Evolutionary conservation across 2,888 invertebrate genomes (phyloP), one percentile per base, ranked within the genome.

Genomic region (Scrobipalpa atriplicella): DNA sequence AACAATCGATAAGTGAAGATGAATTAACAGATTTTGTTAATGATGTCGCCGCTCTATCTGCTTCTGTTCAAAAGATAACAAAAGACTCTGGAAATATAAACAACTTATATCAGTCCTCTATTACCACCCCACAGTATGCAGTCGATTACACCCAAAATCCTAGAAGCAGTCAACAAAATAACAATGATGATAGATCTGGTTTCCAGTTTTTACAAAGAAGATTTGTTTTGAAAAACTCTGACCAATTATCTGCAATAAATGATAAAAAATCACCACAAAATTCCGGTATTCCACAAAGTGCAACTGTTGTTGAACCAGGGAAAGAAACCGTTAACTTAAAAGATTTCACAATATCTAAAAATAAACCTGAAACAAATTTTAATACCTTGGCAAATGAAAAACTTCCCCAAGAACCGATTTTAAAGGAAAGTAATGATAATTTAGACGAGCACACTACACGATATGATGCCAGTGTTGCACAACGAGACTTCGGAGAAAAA

Each of bases 1-100:
- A 16, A 18, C 16, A 19, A 10, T 18, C n/a, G 38, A 8, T 47
- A 2, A 63, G 52, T 38, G 63, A 51, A 10, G 47, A 52, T 38
- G 63, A 63, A 13, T 21, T 63, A 18, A 38, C 52, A 16, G 63
- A 63, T n/a, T 38, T 58, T 36, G 58, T n/a, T 16, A 58, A n/a
- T 16, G 58, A 58, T 16, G 58, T 58, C 8, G 29, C 3, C 38
- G 5, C n/a, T 13, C n/a, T 38, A 16, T 58, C 58, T 38, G 8
- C 36, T 6, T 58, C 58, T 11, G 29, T 58, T 16, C 36, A 38
- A 16, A 58, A 58, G 16, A 58, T 58, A 19, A 21, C 54, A 13
- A 56, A 56, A n/a, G 47, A 47, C n/a, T 47, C 47, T 47, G 47
- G 16, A 43, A 43, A 13, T 43, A 13, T 3, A 13, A 43, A 13